Evolutionary conservation across 2,797 vertebrate genomes (phyloP).

Genomic region (Esox masquinongy): DNA sequence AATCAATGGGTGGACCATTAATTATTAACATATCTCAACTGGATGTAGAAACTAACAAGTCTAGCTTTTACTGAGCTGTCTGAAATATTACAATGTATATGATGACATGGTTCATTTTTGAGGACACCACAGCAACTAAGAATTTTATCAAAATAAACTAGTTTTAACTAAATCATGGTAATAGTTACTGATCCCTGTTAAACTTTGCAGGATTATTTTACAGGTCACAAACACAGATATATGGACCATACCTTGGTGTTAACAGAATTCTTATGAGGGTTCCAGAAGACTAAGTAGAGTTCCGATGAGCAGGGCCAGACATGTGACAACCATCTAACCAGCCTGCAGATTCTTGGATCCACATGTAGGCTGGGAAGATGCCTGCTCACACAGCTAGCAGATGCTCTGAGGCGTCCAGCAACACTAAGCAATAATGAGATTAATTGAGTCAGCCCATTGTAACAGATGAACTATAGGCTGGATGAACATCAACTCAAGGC

Average conservation of each 20-base stretch:
- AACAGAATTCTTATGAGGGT: conserved; percentile 4
- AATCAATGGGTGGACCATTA: too few species aligned
- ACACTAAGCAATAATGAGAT: conserved; percentile 12
- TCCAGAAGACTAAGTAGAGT: conserved; percentile 12
- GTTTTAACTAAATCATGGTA: not conserved
- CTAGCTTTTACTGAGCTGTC: not conserved
- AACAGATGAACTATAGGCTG: conserved; percentile 18
- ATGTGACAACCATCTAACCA: conserved; percentile 98
- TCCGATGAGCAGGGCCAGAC: conserved; percentile 73
- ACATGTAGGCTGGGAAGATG: conserved; percentile 97
- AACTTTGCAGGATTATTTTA: not conserved
- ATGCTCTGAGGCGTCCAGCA: conserved; percentile 25
- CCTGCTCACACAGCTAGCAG: conserved; percentile 67
- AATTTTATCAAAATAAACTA: not conserved
- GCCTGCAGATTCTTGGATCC: conserved; percentile 95
- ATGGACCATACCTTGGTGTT: not conserved
- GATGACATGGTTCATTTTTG: not conserved
- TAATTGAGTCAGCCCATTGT: conserved; percentile 2
- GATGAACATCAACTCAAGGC: not conserved
- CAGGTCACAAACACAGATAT: not conserved
- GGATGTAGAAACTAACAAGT: too few species aligned
- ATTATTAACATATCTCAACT: too few species aligned
- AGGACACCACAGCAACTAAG: not conserved
- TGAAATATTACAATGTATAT: not conserved
- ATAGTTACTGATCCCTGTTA: not conserved